A percentile compares a stretch with the other conserved stretches of the same genome.
phyloP scores from a whole-genome alignment of 2,797 vertebrate genomes.

The Chaenodraco wilsoni region DNA sequence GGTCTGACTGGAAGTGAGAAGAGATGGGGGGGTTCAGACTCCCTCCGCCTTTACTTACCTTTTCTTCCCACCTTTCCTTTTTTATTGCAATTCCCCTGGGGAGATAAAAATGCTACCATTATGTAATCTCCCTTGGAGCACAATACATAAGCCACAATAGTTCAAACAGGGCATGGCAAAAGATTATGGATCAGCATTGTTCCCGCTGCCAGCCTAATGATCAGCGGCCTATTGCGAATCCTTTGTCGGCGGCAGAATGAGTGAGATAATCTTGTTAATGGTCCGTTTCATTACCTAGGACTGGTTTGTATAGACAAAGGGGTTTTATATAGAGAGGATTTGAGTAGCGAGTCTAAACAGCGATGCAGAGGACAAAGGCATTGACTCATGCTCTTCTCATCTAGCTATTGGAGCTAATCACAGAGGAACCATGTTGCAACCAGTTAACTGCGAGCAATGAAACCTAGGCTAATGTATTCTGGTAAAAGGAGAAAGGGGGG shows the following conservation, averaged over 20 bases:
- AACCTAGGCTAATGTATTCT: slow-evolving; percentile 54
- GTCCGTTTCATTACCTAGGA: slow-evolving; percentile 69
- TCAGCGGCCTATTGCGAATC: slow-evolving; percentile 62
- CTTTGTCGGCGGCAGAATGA: slow-evolving; percentile 71
- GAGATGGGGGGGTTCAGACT: slow-evolving; percentile 61
- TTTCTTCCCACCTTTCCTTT: slow-evolving; percentile 24
- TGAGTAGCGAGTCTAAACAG: slow-evolving; percentile 69
- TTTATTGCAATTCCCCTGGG: slow-evolving; percentile 24
- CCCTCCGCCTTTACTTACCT: slow-evolving; percentile 38
- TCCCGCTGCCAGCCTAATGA: slow-evolving; percentile 69
- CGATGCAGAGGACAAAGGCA: slow-evolving; percentile 64
- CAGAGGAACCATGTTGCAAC: slow-evolving; percentile 54
- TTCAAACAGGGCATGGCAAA: slow-evolving; percentile 53
- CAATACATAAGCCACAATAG: slow-evolving; percentile 64
- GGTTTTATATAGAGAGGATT: slow-evolving; percentile 70
- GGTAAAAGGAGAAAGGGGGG: slow-evolving; percentile 1
- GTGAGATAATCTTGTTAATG: slow-evolving; percentile 79
- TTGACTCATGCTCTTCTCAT: slow-evolving; percentile 57
- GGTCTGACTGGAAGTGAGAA: slow-evolving; percentile 39
- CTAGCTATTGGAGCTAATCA: slow-evolving; percentile 66
- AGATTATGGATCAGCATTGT: slow-evolving; percentile 78
- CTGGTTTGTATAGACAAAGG: slow-evolving; percentile 67
- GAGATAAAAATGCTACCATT: slow-evolving; percentile 37
- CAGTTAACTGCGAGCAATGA: slow-evolving; percentile 39
- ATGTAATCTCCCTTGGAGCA: slow-evolving; percentile 54